These are phyloP conservation scores for Omphaloscelis lunosa DNA, from an alignment of 2,888 invertebrate genomes.

Conservation along the genomic window DNA sequence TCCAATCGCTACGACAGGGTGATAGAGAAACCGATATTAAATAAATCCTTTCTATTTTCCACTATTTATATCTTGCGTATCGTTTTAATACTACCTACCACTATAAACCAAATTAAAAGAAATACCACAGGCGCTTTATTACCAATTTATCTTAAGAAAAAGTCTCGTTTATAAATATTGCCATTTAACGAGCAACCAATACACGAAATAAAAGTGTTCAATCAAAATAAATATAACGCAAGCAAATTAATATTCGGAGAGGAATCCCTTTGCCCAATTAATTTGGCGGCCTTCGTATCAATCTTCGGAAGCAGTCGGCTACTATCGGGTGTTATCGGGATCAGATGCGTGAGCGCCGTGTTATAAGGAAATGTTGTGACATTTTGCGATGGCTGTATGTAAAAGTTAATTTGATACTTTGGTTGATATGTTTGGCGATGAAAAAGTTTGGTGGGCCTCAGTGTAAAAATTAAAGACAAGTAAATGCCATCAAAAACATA, in stretches of 20 bases:
- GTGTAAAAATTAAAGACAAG: not conserved
- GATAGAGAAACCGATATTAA: not conserved
- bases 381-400: slow-evolving; percentile 17
- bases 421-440: not conserved
- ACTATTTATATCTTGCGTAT: not conserved
- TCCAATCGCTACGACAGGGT: no score
- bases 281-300: slow-evolving; percentile 53
- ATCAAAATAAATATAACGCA: slow-evolving; percentile 62
- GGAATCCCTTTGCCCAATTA: slow-evolving; percentile 59
- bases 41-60: not conserved
- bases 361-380: slow-evolving; percentile 39
- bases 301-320: slow-evolving; percentile 55
- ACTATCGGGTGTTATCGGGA: slow-evolving; percentile 42
- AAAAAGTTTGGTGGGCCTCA: not conserved
- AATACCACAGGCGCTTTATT: slow-evolving; percentile 11
- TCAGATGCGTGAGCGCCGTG: slow-evolving; percentile 37
- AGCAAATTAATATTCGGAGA: slow-evolving; percentile 61
- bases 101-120: slow-evolving; percentile 13
- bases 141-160: slow-evolving; percentile 31
- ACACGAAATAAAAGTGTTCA: slow-evolving; percentile 60
- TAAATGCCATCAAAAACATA: no score
- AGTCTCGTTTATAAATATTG: slow-evolving; percentile 48
- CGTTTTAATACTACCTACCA: not conserved
- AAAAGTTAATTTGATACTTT: slow-evolving; percentile 13
- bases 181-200: slow-evolving; percentile 55